Evolutionary conservation across 2,888 invertebrate species (phyloP).

Genomic region (Lasioglossum zephyrum): DNA sequence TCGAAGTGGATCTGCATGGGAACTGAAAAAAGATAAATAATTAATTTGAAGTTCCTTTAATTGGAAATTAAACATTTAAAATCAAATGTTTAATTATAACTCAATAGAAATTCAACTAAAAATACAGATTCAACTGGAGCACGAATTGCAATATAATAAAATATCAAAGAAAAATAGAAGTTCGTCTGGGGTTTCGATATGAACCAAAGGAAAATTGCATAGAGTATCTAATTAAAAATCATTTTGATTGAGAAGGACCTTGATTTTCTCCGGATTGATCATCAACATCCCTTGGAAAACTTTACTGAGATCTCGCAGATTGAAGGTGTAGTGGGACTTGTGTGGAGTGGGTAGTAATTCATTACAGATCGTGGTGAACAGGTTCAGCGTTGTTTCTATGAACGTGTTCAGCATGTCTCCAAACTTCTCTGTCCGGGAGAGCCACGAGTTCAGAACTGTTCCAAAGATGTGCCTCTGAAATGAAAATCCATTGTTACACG

Average conservation of each 20-base stretch:
- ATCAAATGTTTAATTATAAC: neutral
- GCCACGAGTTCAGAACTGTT: slow-evolving; percentile 90
- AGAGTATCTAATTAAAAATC: neutral
- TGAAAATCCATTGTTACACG: neutral
- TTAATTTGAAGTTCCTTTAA: no score
- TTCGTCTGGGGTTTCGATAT: no score
- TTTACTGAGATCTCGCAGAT: slow-evolving; percentile 93
- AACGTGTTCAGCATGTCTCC: slow-evolving; percentile 84
- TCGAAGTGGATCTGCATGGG: neutral
- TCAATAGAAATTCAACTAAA: neutral
- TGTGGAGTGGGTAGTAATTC: slow-evolving; percentile 94
- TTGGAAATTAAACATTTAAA: no score
- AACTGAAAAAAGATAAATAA: no score
- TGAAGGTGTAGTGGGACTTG: slow-evolving; percentile 96
- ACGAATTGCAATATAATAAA: neutral
- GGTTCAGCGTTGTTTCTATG: slow-evolving; percentile 88
- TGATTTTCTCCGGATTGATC: slow-evolving; percentile 87
- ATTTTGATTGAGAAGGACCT: slow-evolving; percentile 83
- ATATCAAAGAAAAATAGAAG: no score
- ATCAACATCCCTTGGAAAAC: slow-evolving; percentile 93
- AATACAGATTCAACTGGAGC: neutral
- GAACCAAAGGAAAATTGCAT: no score
- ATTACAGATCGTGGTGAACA: slow-evolving; percentile 88
- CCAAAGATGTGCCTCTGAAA: slow-evolving; percentile 87
- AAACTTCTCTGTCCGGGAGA: slow-evolving; percentile 80